Evolutionary conservation across 1,140 invertebrate species (phyloP).

Genomic region (Bombus superbus): DNA sequence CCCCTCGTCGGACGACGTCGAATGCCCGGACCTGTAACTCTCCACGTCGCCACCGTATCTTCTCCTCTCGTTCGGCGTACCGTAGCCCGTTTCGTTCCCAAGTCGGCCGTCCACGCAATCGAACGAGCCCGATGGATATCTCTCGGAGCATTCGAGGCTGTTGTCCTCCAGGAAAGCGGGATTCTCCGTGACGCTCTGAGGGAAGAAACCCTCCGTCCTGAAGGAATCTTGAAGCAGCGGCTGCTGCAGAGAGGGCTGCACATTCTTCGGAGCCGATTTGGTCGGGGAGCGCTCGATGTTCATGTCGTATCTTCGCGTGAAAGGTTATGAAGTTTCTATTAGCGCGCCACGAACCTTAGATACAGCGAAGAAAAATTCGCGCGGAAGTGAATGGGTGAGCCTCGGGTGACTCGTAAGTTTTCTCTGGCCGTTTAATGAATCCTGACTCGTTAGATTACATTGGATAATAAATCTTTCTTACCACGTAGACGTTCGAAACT

Average conservation of each 20-base stretch:
- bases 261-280: conserved; percentile 67
- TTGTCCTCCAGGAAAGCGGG: conserved; percentile 63
- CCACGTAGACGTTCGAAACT: neutral
- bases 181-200: conserved; percentile 74
- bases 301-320: conserved; percentile 72
- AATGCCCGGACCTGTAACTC: conserved; percentile 68
- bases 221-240: conserved; percentile 60
- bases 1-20: conserved; percentile 74
- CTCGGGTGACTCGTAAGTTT: conserved; percentile 5
- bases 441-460: conserved; percentile 2
- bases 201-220: conserved; percentile 74
- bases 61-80: conserved; percentile 62
- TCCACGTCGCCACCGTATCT: conserved; percentile 52
- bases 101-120: conserved; percentile 76
- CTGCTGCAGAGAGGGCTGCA: conserved; percentile 34
- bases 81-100: conserved; percentile 53
- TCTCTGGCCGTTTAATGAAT: conserved; percentile 9
- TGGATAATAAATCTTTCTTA: conserved; percentile 17
- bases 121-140: conserved; percentile 68
- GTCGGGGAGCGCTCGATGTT: conserved; percentile 70
- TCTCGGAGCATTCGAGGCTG: conserved; percentile 72
- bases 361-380: conserved; percentile 14
- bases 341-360: conserved; percentile 6
- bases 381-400: conserved; percentile 26
- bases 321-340: conserved; percentile 44